Base-by-base conservation (phyloP, 2,888 invertebrate genomes). In the Noctua fimbriata region DNA sequence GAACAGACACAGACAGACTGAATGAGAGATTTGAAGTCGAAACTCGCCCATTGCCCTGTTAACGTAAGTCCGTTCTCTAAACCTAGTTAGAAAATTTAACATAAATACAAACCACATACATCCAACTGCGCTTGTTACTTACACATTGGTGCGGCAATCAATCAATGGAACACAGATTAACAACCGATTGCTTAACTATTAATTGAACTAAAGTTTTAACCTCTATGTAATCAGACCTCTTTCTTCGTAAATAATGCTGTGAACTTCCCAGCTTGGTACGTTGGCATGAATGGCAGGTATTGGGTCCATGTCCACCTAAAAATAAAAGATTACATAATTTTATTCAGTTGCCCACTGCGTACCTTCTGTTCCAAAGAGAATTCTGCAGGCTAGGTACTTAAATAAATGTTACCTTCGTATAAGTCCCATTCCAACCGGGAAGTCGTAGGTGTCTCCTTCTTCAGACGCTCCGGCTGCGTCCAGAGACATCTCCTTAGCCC, bases 401-500 rank as follows among this genome's bases (percentile, higher is more conserved):
- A 36, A 21, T 32, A 49, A 18, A 0, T 2, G 76, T 87, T 91
- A 98, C 98, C 97, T 97, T 88, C 97, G 96, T 16, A 98, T 93
- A 9, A 97, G 89, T 21, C 91, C 91, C 98, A 98, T 98, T 85
- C 98, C 98, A 69, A 97, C 92, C 0, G 98, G 98, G 88, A 98
- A 98, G 93, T 98, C 98, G 85, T 98, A 98, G 0, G 98, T 98
- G 89, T 96, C 97, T 0, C 95, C 95, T 0, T 89, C 88, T 12
- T 95, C 96, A 1, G 94, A 91, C 10, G 94, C 95, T 28, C 97
- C 96, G 0, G 94, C 94, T 6, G 97, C 94, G 41, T 97, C 96
- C 69, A 98, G 93, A 1, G 97, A 96, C 98, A 98, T 98, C 94
- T 98, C 97, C 69, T 97, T 97, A 0, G 97, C 97, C 98, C 98